Percentiles rank a stretch among this genome's conserved stretches.
phyloP scores from a whole-genome alignment of 2,797 vertebrate species.

The Tapirus indicus region DNA sequence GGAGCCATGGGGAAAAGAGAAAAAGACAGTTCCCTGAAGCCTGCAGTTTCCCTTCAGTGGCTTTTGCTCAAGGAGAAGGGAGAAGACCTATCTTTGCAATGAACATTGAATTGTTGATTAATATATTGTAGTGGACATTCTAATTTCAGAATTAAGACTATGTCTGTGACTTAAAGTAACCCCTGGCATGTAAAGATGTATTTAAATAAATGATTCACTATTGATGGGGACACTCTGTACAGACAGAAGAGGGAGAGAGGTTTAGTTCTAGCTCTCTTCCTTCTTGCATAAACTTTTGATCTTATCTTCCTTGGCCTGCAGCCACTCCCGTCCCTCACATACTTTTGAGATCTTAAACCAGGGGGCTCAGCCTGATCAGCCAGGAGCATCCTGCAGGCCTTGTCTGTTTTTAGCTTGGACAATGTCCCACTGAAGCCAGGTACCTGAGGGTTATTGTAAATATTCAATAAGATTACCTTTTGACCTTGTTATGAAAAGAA shows the following conservation, averaged over 20 bases:
- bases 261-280: neutral
- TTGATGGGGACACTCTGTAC: neutral
- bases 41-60: neutral
- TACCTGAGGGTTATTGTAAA: too few species aligned
- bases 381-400: neutral
- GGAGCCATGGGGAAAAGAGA: neutral
- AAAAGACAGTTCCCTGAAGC: neutral
- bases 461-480: too few species aligned
- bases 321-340: neutral
- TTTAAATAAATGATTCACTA: neutral
- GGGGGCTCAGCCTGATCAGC: neutral
- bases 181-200: neutral
- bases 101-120: neutral
- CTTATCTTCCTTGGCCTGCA: neutral
- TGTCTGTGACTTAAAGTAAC: neutral
- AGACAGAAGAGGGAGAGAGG: neutral
- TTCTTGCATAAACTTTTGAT: neutral
- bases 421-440: neutral
- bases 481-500: too few species aligned
- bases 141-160: neutral
- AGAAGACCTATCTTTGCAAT: neutral
- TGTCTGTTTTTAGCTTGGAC: neutral
- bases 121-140: neutral
- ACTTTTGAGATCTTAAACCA: neutral
- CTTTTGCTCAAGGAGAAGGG: neutral